These are phyloP conservation scores for Mantis religiosa DNA, from an alignment of 2,888 invertebrate genomes.

Conservation along the genomic window DNA sequence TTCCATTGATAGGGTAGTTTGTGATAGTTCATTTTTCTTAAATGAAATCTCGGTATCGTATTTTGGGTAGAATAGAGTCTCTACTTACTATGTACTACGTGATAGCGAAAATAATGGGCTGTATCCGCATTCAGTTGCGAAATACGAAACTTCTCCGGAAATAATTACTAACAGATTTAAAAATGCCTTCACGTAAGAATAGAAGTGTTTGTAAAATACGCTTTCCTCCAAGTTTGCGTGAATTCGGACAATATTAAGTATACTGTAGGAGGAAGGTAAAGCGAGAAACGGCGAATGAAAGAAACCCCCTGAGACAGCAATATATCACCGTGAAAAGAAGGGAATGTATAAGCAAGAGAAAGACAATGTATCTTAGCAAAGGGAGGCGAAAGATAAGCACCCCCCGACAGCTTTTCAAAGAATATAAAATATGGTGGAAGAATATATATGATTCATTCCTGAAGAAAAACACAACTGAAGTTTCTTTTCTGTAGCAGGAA, in stretches of 20 bases:
- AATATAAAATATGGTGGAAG: conserved; percentile 6
- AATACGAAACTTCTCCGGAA: background rate
- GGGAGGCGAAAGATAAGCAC: background rate
- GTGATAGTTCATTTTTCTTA: no score
- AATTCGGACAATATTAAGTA: background rate
- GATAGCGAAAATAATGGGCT: no score
- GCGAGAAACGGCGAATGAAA: background rate
- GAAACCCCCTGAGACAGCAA: background rate
- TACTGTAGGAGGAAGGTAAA: background rate
- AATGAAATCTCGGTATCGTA: no score
- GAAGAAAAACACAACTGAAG: background rate
- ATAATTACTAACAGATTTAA: background rate
- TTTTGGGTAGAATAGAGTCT: no score
- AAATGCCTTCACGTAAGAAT: background rate
- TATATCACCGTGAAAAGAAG: background rate
- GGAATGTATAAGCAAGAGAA: background rate
- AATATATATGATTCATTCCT: conserved; percentile 7
- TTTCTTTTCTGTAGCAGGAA: background rate
- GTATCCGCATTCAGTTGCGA: no score
- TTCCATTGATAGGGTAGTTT: no score
- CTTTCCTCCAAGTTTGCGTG: background rate
- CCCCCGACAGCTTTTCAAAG: background rate
- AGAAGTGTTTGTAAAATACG: background rate
- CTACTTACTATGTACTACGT: no score
- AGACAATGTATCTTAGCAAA: background rate